A percentile compares a stretch with the other conserved stretches of the same genome.
These are phyloP conservation scores for Climacteris rufus DNA, from an alignment of 2,113 vertebrate species.

Conservation along the genomic window DNA sequence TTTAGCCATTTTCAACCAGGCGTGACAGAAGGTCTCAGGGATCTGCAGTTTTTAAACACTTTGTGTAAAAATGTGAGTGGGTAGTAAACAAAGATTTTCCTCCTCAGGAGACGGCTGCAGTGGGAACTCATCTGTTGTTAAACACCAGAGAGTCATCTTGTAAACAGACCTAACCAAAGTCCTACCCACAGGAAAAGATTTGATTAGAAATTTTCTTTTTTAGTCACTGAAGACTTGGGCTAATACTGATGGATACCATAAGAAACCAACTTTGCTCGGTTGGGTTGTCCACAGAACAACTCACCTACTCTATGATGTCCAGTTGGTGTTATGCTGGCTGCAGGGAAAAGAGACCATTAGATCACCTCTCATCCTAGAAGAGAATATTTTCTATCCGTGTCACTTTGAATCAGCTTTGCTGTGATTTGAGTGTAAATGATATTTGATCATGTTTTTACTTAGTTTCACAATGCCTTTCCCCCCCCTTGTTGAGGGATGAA, in stretches of 20 bases:
- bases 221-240: background rate
- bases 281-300: background rate
- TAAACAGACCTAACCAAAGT: background rate
- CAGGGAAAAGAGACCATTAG: background rate
- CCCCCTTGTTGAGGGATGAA: rapidly evolving
- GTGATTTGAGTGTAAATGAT: background rate
- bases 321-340: background rate
- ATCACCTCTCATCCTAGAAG: background rate
- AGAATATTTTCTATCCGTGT: background rate
- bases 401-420: background rate
- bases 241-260: background rate
- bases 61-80: background rate
- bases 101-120: background rate
- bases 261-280: background rate
- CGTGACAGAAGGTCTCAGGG: background rate
- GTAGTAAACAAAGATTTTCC: background rate
- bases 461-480: background rate
- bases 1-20: background rate
- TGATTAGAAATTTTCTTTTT: background rate
- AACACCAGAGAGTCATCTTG: background rate
- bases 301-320: background rate
- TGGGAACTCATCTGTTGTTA: background rate
- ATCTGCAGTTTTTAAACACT: background rate
- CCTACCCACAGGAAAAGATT: background rate
- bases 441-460: background rate